Percentiles rank a stretch among this genome's conserved stretches.
phyloP scores from a whole-genome alignment of 2,888 invertebrate species.

The Chalcis sispes region DNA sequence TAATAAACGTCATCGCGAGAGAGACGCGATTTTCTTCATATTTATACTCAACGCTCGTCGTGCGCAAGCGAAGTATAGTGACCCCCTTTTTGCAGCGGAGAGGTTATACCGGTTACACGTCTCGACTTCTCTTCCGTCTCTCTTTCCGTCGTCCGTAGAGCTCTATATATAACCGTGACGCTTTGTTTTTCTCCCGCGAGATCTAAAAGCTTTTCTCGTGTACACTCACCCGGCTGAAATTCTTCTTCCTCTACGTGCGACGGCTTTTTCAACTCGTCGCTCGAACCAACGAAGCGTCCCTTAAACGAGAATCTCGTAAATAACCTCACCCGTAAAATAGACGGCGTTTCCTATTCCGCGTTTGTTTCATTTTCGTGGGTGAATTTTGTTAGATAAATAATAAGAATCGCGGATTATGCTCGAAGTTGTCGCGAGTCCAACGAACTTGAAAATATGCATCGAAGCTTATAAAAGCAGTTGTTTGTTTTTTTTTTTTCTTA shows the following conservation, averaged over 20 bases:
- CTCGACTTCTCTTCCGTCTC: slow-evolving; percentile 37
- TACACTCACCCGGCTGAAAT: slow-evolving; percentile 20
- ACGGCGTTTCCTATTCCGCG: not conserved
- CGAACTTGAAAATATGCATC: no score
- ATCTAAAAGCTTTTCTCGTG: slow-evolving; percentile 57
- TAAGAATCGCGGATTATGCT: no score
- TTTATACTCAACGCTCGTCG: slow-evolving; percentile 2
- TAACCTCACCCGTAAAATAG: slow-evolving; percentile 28
- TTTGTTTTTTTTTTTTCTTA: no score
- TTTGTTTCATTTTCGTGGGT: not conserved
- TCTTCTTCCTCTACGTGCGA: slow-evolving; percentile 4
- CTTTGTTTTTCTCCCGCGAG: slow-evolving; percentile 52
- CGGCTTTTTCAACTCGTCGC: not conserved
- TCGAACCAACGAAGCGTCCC: slow-evolving; percentile 24
- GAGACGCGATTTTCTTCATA: slow-evolving; percentile 29
- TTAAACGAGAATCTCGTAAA: slow-evolving; percentile 35
- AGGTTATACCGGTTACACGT: slow-evolving; percentile 15
- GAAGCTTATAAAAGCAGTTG: no score
- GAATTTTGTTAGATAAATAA: not conserved
- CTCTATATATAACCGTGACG: slow-evolving; percentile 31
- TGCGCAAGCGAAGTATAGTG: slow-evolving; percentile 4
- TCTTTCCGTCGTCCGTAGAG: no score
- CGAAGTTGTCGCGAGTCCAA: no score
- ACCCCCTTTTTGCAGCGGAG: slow-evolving; percentile 23
- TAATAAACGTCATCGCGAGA: not conserved